Evolutionary conservation across 2,888 invertebrate species (phyloP), one percentile per base, ranked within the genome.

Genomic region (Merodon equestris): DNA sequence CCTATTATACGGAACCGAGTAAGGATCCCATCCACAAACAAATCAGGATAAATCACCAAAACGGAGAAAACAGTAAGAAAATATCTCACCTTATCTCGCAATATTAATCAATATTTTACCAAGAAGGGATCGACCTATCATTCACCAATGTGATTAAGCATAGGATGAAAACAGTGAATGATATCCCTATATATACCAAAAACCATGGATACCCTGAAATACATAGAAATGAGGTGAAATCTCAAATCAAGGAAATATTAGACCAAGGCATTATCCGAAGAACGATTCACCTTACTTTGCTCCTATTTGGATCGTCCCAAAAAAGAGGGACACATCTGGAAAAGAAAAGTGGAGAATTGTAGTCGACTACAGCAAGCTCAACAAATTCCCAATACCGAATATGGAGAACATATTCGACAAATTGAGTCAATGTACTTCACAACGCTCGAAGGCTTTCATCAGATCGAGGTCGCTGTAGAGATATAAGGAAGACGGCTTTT

Each of bases 261-360:
- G 7, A 36, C 5, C 40, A 40, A 40, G 40, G 40, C 13, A 40
- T 40, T n/a, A 40, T 40, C 13, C 40, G 40, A n/a, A 2, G 27
- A 27, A 27, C 27, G 27, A 27, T 27, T 27, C 27, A 7, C 57
- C 76, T 5, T 72, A 72, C 38, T 72, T 53, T 58, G 51, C 56
- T 5, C 60, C 60, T 3, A 54, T 71, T 38, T 66, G 50, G 60
- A 47, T 77, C 2, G 56, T 71, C 12, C 48, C 63, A 4, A 68
- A 68, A 15, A 68, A 68, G 18, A 10, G 40, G 0, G 58, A 75
- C 9, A 66, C 56, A 9, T 56, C 60, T 1, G 36, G 40, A 7
- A 10, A 50, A 38, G 40, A 57, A 54, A 64, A 71, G 14, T 76
- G 54, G 58, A 14, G 63, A 9, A 58, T 75, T 18, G 61, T 61